phyloP scores from a whole-genome alignment of 2,797 vertebrate genomes.

The Presbytis comata region DNA sequence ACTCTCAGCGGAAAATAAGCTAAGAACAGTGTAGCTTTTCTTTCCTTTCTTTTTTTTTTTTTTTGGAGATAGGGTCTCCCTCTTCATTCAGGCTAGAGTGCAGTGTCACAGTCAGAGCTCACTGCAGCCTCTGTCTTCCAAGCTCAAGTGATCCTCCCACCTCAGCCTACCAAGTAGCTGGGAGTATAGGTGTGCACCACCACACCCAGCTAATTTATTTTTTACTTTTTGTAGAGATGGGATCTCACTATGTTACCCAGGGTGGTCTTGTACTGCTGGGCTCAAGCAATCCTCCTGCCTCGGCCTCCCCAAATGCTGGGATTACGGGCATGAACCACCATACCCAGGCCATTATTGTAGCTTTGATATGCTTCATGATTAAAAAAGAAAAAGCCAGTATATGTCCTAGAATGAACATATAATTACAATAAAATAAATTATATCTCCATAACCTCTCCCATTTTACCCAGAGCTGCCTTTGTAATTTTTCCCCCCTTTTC shows the following conservation, averaged over 20 bases:
- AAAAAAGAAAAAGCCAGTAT: background rate
- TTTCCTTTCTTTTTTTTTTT: background rate
- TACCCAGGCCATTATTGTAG: background rate
- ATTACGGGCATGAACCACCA: background rate
- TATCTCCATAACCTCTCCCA: background rate
- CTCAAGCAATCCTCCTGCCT: background rate
- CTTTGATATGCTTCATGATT: background rate
- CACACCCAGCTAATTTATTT: background rate
- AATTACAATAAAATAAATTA: slow-evolving; percentile 20
- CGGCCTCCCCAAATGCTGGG: background rate
- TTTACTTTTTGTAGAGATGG: background rate
- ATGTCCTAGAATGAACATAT: background rate
- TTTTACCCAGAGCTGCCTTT: background rate
- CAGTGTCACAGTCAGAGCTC: background rate
- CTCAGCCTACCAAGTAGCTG: background rate
- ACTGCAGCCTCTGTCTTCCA: background rate
- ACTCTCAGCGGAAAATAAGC: background rate
- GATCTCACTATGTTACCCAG: background rate
- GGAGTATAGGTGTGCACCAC: background rate
- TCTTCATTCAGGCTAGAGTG: background rate
- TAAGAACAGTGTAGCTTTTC: background rate
- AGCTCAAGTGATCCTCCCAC: background rate
- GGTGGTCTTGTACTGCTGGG: background rate
- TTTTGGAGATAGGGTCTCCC: background rate
- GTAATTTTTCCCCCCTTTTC: background rate